phyloP scores from a whole-genome alignment of 2,113 vertebrate species.

The Hystrix brachyura region DNA sequence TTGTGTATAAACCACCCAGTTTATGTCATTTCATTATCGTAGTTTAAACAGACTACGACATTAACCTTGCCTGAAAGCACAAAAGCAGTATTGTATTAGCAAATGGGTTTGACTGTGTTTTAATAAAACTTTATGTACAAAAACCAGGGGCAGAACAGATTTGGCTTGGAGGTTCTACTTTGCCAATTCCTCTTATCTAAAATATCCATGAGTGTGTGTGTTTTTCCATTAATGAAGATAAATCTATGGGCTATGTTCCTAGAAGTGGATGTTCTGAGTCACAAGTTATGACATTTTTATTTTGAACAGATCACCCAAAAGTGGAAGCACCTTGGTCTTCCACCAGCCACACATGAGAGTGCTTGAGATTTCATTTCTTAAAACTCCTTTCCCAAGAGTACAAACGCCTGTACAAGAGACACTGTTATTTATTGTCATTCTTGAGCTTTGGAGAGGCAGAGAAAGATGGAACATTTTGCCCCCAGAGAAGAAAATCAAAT shows the following conservation, averaged over 20 bases:
- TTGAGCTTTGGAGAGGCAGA: neutral
- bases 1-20: neutral
- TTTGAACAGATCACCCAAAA: neutral
- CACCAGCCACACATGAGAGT: neutral
- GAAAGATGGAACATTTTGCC: neutral
- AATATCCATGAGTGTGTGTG: neutral
- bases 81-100: neutral
- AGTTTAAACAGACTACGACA: neutral
- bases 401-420: neutral
- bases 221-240: neutral
- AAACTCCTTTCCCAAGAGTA: neutral
- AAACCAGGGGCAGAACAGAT: neutral
- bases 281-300: neutral
- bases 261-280: neutral
- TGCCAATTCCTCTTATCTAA: neutral
- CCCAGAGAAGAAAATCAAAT: neutral
- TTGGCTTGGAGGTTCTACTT: neutral
- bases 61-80: neutral
- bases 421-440: neutral
- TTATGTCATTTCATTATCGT: neutral
- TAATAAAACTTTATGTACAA: neutral
- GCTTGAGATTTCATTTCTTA: constrained; percentile 14
- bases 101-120: neutral
- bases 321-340: neutral
- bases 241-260: neutral